These are phyloP conservation scores for Monarcha castaneiventris DNA, from an alignment of 2,113 vertebrate genomes.

Conservation along the genomic window DNA sequence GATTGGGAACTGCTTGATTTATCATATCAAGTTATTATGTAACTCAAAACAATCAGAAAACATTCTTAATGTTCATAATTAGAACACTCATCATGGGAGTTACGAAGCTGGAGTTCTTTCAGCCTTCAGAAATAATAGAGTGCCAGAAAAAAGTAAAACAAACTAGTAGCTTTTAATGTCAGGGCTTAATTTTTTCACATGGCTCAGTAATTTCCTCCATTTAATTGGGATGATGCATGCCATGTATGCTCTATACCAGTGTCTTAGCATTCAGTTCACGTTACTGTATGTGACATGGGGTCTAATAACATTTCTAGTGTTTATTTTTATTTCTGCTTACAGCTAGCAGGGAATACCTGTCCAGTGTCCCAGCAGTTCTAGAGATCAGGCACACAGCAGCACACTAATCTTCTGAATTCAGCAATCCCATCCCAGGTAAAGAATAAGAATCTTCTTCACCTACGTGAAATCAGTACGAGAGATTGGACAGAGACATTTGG, in stretches of 20 bases:
- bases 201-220: neutral
- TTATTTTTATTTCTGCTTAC: neutral
- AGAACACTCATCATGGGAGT: slow-evolving; percentile 35
- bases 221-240: slow-evolving; percentile 26
- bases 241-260: neutral
- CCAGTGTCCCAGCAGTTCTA: neutral
- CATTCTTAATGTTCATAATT: slow-evolving; percentile 60
- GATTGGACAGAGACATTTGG: neutral
- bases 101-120: neutral
- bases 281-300: neutral
- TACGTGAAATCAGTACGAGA: neutral
- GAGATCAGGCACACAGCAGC: neutral
- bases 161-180: neutral
- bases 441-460: neutral
- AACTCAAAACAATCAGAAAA: slow-evolving; percentile 61
- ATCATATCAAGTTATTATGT: slow-evolving; percentile 41
- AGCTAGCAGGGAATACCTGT: neutral
- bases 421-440: neutral
- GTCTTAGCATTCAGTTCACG: neutral
- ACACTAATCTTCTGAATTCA: neutral
- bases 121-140: slow-evolving; percentile 10
- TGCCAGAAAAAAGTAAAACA: slow-evolving; percentile 19
- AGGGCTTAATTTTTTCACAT: neutral
- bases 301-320: neutral
- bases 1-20: slow-evolving; percentile 15